Conservation (phyloP, 1,140 invertebrate species). For the Lysiphlebus fabarum region DNA sequence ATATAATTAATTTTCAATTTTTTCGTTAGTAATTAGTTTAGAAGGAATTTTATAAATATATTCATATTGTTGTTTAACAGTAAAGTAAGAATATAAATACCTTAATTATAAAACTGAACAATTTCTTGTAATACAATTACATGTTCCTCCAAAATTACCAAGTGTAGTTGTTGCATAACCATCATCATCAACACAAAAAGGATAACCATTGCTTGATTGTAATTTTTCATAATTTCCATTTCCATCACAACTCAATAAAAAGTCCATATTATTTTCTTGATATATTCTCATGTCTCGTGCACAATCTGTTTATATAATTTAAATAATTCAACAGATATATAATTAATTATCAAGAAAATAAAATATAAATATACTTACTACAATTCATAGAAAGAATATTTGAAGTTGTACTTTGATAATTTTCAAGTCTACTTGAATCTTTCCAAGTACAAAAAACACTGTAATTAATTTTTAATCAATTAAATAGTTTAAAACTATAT, state of each 20-base stretch:
- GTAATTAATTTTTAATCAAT: constrained; percentile 21
- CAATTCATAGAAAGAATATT: constrained; percentile 30
- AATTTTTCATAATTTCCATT: constrained; percentile 34
- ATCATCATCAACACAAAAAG: constrained; percentile 38
- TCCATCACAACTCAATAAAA: constrained; percentile 24
- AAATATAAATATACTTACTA: constrained; percentile 33
- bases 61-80: no score
- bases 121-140: constrained; percentile 16
- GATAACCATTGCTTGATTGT: constrained; percentile 30
- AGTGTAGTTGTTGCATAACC: constrained; percentile 33
- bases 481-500: constrained; percentile 10
- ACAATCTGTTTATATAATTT: constrained; percentile 32
- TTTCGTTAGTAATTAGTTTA: no score
- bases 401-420: constrained; percentile 27
- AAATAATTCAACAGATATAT: not conserved
- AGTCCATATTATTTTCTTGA: constrained; percentile 19
- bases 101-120: no score
- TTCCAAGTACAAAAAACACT: constrained; percentile 36
- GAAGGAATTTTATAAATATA: no score
- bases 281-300: constrained; percentile 35
- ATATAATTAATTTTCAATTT: no score
- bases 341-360: not conserved
- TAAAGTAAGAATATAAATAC: no score
- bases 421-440: constrained; percentile 30
- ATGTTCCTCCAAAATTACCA: constrained; percentile 24